These are phyloP conservation scores for Nerophis ophidion DNA, from an alignment of 2,113 vertebrate genomes.

Conservation along the genomic window DNA sequence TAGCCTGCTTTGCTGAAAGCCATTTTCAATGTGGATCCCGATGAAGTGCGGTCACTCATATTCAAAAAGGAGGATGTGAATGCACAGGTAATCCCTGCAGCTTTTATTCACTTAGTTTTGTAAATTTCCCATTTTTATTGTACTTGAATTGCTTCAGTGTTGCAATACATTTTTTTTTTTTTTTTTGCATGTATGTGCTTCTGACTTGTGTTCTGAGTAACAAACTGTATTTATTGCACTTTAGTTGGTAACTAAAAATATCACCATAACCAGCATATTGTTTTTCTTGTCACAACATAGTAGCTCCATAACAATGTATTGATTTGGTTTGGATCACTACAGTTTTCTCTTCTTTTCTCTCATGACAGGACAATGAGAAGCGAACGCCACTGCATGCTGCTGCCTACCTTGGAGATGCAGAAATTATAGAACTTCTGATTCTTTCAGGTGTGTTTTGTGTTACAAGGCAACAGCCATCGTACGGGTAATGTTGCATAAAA, in stretches of 20 bases:
- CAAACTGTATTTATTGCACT: conserved; percentile 7
- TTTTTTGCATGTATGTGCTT: conserved; percentile 41
- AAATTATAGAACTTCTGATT: conserved; percentile 98
- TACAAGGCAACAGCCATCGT: not conserved
- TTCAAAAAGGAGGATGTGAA: conserved; percentile 99
- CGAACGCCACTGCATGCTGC: conserved; percentile 96
- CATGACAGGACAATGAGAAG: conserved; percentile 92
- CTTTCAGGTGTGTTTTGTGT: conserved; percentile 83
- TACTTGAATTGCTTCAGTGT: not conserved
- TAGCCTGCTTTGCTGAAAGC: conserved; percentile 97
- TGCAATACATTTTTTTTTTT: conserved; percentile 20
- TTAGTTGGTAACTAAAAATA: not conserved
- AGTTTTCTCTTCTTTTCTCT: conserved; percentile 7
- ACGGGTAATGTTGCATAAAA: not conserved
- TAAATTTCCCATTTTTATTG: not conserved
- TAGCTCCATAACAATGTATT: conserved; percentile 1
- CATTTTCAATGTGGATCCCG: conserved; percentile 98
- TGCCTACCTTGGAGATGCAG: conserved; percentile 95
- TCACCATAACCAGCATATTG: not conserved
- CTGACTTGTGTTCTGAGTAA: conserved; percentile 16
- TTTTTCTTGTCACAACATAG: conserved; percentile 1
- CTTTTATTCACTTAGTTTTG: conserved; percentile 25
- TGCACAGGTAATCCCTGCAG: conserved; percentile 81
- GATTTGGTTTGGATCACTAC: not conserved
- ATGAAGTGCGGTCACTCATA: conserved; percentile 96